A percentile compares a stretch with the other conserved stretches of the same genome.
Conservation (phyloP, 2,113 vertebrate genomes). For the Alethe castanea region DNA sequence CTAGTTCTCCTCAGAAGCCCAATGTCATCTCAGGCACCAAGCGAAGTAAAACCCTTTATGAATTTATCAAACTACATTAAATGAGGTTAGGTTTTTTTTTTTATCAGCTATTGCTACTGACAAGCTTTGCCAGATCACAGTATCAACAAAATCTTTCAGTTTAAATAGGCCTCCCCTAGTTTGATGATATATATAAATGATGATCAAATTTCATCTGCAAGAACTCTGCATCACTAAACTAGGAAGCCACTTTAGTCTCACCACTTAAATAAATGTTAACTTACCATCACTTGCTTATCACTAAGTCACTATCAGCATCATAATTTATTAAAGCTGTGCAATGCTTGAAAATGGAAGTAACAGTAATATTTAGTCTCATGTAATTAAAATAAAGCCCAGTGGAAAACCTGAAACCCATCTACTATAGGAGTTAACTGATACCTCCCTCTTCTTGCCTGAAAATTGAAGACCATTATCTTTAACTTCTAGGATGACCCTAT, state of each 20-base stretch:
- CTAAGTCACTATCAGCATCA: not conserved
- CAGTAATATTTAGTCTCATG: not conserved
- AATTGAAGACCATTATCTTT: not conserved
- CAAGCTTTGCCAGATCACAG: conserved; percentile 5
- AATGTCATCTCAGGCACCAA: conserved; percentile 50
- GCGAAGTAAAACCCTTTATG: conserved; percentile 10
- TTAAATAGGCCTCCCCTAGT: not conserved
- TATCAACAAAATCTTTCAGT: not conserved
- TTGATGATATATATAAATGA: not conserved
- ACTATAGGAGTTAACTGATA: not conserved
- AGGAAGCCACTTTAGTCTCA: not conserved
- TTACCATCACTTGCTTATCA: not conserved
- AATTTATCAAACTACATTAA: conserved; percentile 31
- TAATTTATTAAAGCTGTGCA: conserved; percentile 31
- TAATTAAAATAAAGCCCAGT: not conserved
- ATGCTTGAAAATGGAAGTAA: conserved; percentile 2
- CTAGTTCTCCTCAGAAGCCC: conserved; percentile 14
- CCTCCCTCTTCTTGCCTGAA: not conserved
- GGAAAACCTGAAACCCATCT: not conserved
- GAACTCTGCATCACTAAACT: not conserved
- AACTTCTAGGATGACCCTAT: not conserved
- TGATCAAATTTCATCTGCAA: not conserved
- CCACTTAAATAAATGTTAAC: not conserved
- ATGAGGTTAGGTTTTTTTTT: conserved; percentile 17
- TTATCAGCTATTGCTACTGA: conserved; percentile 53